phyloP scores from a whole-genome alignment of 92 coral and sea anemone genomes.

The Plumapathes pennacea region DNA sequence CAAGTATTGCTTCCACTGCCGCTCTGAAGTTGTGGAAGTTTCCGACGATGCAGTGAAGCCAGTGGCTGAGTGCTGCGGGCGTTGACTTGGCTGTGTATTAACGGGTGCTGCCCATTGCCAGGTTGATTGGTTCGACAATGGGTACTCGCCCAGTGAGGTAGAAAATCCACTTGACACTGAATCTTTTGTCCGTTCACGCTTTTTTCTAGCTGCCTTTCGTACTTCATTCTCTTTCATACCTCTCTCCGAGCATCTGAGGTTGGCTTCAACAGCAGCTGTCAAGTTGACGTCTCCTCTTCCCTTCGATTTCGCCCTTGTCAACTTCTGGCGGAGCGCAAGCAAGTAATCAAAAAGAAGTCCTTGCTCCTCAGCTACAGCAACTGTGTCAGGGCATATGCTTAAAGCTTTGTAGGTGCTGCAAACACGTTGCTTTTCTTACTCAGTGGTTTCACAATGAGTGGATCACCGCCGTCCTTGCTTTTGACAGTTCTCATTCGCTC shows the following conservation, averaged over 20 bases:
- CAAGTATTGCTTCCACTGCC: no score
- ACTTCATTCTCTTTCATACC: slow-evolving; percentile 24
- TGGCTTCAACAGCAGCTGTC: slow-evolving; percentile 12
- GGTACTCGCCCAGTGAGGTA: no score
- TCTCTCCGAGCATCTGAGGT: slow-evolving; percentile 22
- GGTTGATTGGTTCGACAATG: no score
- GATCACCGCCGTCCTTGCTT: slow-evolving; percentile 23
- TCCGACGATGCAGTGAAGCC: no score
- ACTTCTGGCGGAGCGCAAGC: slow-evolving; percentile 6
- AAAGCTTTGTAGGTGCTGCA: slow-evolving; percentile 17
- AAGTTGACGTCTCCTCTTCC: slow-evolving; percentile 12
- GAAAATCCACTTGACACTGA: no score
- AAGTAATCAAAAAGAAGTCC: slow-evolving; percentile 26
- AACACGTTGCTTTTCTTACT: slow-evolving; percentile 7
- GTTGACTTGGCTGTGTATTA: no score
- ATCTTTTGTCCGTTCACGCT: no score
- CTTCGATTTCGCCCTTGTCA: not conserved
- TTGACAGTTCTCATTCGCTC: slow-evolving; percentile 30
- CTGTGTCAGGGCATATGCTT: slow-evolving; percentile 24
- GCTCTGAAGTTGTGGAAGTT: no score
- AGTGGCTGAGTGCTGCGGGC: no score
- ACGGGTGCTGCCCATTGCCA: no score
- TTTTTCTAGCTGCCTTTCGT: slow-evolving; percentile 8
- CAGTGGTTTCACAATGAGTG: slow-evolving; percentile 24
- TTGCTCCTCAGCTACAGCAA: slow-evolving; percentile 31